Evolutionary conservation across 2,888 invertebrate species (phyloP).

Genomic region (Agonopterix heracliana): DNA sequence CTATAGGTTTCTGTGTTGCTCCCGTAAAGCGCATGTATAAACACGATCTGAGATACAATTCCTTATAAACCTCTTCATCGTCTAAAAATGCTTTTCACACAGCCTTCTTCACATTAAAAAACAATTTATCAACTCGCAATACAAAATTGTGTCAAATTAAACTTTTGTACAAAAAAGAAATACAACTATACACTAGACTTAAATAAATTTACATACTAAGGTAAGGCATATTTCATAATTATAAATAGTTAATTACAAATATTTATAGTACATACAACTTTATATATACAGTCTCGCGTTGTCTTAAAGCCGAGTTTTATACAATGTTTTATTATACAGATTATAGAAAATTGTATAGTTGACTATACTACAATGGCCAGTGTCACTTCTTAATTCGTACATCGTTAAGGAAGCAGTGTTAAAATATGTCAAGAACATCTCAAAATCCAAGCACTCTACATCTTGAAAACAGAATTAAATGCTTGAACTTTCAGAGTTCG

Average conservation of each 20-base stretch:
- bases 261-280: conserved; percentile 50
- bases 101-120: conserved; percentile 48
- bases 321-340: conserved; percentile 47
- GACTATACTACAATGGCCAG: conserved; percentile 21
- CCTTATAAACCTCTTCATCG: conserved; percentile 20
- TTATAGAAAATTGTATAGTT: conserved; percentile 37
- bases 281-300: conserved; percentile 70
- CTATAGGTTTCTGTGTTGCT: conserved; percentile 23
- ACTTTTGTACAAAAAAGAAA: conserved; percentile 49
- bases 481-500: no score
- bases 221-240: conserved; percentile 66
- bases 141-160: conserved; percentile 35
- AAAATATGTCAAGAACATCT: no score
- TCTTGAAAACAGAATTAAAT: no score
- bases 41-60: conserved; percentile 28
- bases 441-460: no score
- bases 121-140: conserved; percentile 29
- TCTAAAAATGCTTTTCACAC: conserved; percentile 67
- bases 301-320: conserved; percentile 63
- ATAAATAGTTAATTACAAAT: conserved; percentile 68
- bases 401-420: no score
- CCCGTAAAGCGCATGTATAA: conserved; percentile 23
- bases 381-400: no score
- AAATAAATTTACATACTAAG: conserved; percentile 40
- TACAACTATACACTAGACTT: conserved; percentile 37